Conservation (phyloP, 2,888 invertebrate species). For the Margaritifera margaritifera region DNA sequence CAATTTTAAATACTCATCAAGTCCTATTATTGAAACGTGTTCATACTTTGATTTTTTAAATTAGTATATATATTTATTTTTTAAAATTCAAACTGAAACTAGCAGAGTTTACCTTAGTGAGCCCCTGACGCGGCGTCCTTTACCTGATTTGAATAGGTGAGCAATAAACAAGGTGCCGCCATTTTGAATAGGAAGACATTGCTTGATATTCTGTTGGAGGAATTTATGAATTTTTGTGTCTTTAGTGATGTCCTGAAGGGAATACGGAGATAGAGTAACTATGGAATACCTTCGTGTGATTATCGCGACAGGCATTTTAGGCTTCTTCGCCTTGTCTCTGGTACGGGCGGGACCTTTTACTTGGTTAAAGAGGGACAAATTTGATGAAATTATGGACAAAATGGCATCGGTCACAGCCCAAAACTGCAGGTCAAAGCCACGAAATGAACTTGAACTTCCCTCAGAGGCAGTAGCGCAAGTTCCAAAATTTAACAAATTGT, state of each 20-base stretch:
- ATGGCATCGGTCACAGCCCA: constrained; percentile 88
- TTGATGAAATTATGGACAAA: constrained; percentile 89
- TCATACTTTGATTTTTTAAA: no score
- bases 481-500: constrained; percentile 74
- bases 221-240: no score
- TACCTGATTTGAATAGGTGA: constrained; percentile 45
- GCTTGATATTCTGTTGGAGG: no score
- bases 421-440: constrained; percentile 91
- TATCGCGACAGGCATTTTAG: constrained; percentile 30
- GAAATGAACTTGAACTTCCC: constrained; percentile 87
- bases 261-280: constrained; percentile 7
- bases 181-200: constrained; percentile 52
- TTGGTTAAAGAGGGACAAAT: constrained; percentile 92
- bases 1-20: no score
- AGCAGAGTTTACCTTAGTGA: no score
- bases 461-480: constrained; percentile 88
- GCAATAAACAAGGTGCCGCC: constrained; percentile 41
- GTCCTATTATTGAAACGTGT: no score
- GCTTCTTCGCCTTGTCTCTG: constrained; percentile 31
- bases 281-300: constrained; percentile 24
- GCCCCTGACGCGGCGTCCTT: constrained; percentile 20
- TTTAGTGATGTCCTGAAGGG: no score
- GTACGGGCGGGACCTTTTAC: constrained; percentile 74
- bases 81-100: no score
- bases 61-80: no score